Evolutionary conservation across 2,113 vertebrate species (phyloP), one percentile per base, ranked within the genome.

Genomic region (Carassius auratus): DNA sequence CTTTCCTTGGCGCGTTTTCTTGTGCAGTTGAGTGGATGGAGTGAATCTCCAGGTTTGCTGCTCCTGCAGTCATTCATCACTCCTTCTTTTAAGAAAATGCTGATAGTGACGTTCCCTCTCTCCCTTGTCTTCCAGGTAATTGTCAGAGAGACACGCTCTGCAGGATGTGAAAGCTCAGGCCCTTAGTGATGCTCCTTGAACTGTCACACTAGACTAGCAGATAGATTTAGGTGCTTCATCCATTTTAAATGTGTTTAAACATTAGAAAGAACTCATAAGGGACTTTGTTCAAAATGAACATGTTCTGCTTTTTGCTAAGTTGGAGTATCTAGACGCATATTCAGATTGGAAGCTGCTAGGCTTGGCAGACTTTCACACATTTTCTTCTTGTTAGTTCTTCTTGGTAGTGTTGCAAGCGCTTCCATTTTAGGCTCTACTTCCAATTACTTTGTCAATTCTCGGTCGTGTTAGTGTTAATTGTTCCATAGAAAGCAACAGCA

Each of bases 151-250:
- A 17, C 12, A 36, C 57, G 38, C 79, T 81, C 62, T 6, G 61
- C 21, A 5, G 61, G 79, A 81, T 42, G 59, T 68, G 61, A 81
- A 68, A 68, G 42, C 77, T 85, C 26, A 19, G 62, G 50, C 48
- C 30, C 52, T 62, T 57, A 57, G 80, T 42, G 48, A 66, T 71
- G 76, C 57, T 33, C 14, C 66, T 73, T 23, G 55, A 73, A 42
- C 61, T 50, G 80, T 59, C 55, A 78, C 55, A 52, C 48, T 61
- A 30, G 42, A 71, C 50, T 77, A 82, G 66, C 38, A 61, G 71
- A 78, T 76, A 68, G 64, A 57, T 74, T 79, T 55, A 80, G 55
- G 50, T 77, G 62, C 71, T 84, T 81, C 84, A 84, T 85, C 21
- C 68, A 79, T 79, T 82, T 85, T 81, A 87, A 87, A 83, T 0